Evolutionary conservation across 30 jellyfish, hydroid and myxozoan species (phyloP).

Genomic region (Turritopsis dohrnii): DNA sequence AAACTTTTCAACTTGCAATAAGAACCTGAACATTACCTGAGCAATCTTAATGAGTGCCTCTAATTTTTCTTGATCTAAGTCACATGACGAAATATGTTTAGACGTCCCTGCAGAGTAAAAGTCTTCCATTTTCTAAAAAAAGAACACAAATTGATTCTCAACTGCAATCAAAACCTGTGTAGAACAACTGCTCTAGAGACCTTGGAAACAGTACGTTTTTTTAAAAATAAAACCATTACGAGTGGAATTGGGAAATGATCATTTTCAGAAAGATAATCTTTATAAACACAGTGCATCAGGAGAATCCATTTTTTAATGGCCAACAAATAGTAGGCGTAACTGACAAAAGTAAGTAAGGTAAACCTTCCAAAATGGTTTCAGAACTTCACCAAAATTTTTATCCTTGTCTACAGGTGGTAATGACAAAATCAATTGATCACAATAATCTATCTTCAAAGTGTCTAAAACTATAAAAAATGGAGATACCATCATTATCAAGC

Average conservation of each 20-base stretch:
- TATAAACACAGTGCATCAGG: no score
- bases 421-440: conserved; percentile 69
- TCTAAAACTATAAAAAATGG: conserved; percentile 54
- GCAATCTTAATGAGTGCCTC: conserved; percentile 68
- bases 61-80: conserved; percentile 75
- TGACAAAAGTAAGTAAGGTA: no score
- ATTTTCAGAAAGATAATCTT: no score
- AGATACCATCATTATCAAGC: background rate
- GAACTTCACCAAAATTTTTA: conserved; percentile 48
- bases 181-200: no score
- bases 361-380: conserved; percentile 88
- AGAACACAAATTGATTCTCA: background rate
- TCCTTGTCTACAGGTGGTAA: conserved; percentile 56
- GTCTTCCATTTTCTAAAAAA: conserved; percentile 73
- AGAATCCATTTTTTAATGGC: no score
- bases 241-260: no score
- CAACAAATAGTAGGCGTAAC: no score
- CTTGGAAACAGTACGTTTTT: background rate
- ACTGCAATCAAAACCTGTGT: no score
- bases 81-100: conserved; percentile 69
- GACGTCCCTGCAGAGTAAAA: conserved; percentile 50
- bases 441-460: conserved; percentile 45
- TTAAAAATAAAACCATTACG: background rate
- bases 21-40: conserved; percentile 39
- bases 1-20: background rate